Evolutionary conservation across 2,888 invertebrate genomes (phyloP).

Genomic region (Dynastes tityus): DNA sequence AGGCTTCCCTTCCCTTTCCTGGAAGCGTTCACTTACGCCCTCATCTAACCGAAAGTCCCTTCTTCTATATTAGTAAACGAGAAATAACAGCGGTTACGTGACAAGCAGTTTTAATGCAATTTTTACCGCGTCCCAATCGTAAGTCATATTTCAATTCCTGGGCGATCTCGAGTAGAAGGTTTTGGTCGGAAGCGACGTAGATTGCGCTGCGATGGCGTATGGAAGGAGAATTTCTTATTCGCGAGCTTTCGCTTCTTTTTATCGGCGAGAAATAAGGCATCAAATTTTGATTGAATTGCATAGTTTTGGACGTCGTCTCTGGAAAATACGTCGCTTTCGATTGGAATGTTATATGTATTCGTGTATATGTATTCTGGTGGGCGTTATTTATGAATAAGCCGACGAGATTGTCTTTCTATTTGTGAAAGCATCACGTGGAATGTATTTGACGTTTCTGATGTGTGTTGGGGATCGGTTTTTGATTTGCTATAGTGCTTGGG

Average conservation of each 20-base stretch:
- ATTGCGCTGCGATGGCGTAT: background rate
- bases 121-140: constrained; percentile 63
- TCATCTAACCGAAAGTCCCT: constrained; percentile 34
- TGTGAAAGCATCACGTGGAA: background rate
- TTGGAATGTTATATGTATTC: background rate
- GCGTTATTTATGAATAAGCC: background rate
- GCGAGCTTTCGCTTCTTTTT: background rate
- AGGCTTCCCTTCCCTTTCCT: no score
- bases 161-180: constrained; percentile 30
- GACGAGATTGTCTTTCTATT: constrained; percentile 7
- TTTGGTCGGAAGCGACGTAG: constrained; percentile 13
- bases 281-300: constrained; percentile 49
- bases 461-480: no score
- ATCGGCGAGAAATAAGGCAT: constrained; percentile 41
- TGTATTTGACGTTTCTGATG: background rate
- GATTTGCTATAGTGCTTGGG: no score
- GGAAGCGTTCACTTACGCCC: constrained; percentile 64
- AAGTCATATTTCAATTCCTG: constrained; percentile 65
- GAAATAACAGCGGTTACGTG: constrained; percentile 70
- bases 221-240: background rate
- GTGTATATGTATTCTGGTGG: background rate
- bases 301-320: constrained; percentile 11
- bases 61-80: constrained; percentile 64
- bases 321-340: constrained; percentile 4
- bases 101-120: constrained; percentile 67